Conservation (phyloP, 2,888 invertebrate species). For the Nomada goodeniana region DNA sequence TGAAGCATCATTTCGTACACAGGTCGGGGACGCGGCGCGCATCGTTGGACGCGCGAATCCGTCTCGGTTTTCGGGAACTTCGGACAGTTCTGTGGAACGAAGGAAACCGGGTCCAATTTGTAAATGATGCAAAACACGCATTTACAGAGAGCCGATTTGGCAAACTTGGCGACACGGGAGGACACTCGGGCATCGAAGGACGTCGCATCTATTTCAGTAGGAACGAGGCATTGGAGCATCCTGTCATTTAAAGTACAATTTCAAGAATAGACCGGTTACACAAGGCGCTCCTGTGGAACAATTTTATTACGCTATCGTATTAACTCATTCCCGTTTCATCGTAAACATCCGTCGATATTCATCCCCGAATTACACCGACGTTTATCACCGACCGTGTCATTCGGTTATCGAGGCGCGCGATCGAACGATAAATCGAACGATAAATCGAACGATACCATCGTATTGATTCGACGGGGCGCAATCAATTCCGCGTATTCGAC, state of each 20-base stretch:
- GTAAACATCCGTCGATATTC: no score
- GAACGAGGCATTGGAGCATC: conserved; percentile 63
- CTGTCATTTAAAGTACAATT: conserved; percentile 54
- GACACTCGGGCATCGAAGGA: conserved; percentile 64
- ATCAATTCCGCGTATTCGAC: no score
- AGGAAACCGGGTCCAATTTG: conserved; percentile 16
- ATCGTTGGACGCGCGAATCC: neutral
- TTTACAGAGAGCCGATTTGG: conserved; percentile 48
- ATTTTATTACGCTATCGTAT: neutral
- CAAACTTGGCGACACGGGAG: conserved; percentile 54
- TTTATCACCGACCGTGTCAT: no score
- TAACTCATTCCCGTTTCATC: no score
- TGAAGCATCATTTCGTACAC: conserved; percentile 29
- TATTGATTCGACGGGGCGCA: no score
- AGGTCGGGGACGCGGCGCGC: neutral
- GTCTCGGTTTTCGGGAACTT: neutral
- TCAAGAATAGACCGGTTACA: conserved; percentile 52
- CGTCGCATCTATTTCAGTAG: conserved; percentile 64
- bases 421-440: no score
- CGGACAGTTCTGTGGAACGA: neutral
- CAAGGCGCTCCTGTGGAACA: conserved; percentile 2
- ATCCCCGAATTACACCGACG: neutral
- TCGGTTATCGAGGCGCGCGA: no score
- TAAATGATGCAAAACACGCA: conserved; percentile 22
- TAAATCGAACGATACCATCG: no score